Base-by-base conservation (phyloP, 2,113 vertebrate genomes). In the Myotis davidii region DNA sequence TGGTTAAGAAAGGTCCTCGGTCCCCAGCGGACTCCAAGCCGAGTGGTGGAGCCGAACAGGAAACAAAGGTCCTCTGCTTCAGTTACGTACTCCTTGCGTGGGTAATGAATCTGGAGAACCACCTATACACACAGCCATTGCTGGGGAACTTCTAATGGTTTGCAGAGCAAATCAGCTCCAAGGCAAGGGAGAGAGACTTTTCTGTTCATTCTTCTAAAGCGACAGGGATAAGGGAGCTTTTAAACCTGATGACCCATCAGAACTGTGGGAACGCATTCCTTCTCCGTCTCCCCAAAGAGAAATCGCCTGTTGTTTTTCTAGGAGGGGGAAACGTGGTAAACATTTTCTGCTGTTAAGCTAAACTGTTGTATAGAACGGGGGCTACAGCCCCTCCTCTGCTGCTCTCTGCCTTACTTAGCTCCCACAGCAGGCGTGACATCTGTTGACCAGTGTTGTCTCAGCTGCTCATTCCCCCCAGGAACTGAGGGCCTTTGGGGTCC, bases 361-460 rank as follows among this genome's bases (percentile, higher is more conserved):
- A 89, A 95, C 92, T 95, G 90, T 7, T 91, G 39, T 3, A 81
- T 39, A 18, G 81, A 95, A 95, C 11, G 77, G 93, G 93, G 91
- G 72, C 56, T 85, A 25, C 78, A 70, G 27, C 13, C 67, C 69
- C 42, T 11, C 56, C 81, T 39, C 72, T 92, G 72, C 88, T 96
- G 69, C 70, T 94, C 78, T 87, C 39, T 96, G 84, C 72, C 78
- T 14, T 20, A 29, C 34, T 90, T 82, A 90, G 70, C 86, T 64
- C 42, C 48, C 86, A 25, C 21, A 11, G 48, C 70, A 95, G 67
- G 59, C 32, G 11, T 23, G 88, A 85, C 48, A 70, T 54, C 72
- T 94, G 85, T 45, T 72, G 64, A 45, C 78, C 54, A 70, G 18
- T 37, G 29, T 74, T 83, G 91, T 77, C 42, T 48, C 0, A 1